Conservation (phyloP, 1,140 invertebrate genomes). For the Solenopsis fugax region DNA sequence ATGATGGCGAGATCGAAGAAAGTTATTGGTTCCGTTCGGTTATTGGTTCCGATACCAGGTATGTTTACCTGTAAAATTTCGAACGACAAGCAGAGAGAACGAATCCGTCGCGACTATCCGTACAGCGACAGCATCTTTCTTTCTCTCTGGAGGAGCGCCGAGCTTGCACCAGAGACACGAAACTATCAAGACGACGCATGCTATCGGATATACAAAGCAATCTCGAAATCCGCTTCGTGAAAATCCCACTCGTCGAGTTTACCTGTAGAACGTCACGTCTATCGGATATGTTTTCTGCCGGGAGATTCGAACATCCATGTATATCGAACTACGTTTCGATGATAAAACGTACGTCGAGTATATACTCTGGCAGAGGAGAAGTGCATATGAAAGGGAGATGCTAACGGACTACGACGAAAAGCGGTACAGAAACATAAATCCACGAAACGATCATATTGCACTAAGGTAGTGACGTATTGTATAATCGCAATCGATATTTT, state of each 20-base stretch:
- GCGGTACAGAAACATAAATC: slow-evolving; percentile 1
- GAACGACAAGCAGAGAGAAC: background rate
- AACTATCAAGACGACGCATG: slow-evolving; percentile 52
- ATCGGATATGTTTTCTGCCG: slow-evolving; percentile 53
- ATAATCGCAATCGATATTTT: slow-evolving; percentile 15
- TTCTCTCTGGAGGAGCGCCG: slow-evolving; percentile 7
- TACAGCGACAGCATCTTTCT: background rate
- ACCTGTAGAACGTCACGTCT: slow-evolving; percentile 57
- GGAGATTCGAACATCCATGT: slow-evolving; percentile 28
- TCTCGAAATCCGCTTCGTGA: slow-evolving; percentile 54
- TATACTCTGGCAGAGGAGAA: background rate
- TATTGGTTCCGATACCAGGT: background rate
- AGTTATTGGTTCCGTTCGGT: background rate
- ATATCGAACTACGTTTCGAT: slow-evolving; percentile 39
- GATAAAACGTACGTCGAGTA: slow-evolving; percentile 36
- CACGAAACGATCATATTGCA: background rate
- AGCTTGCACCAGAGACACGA: background rate
- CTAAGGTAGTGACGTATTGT: background rate
- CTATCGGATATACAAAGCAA: slow-evolving; percentile 57
- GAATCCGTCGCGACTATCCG: background rate
- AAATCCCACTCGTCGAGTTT: slow-evolving; percentile 58
- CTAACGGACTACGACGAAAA: background rate
- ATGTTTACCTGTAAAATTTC: slow-evolving; percentile 23
- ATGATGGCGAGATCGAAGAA: background rate
- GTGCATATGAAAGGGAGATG: slow-evolving; percentile 9